Evolutionary conservation across 37 sponge, comb jelly and placozoan species (phyloP), one percentile per base, ranked within the genome.

Genomic region (Dysidea cf. avara): DNA sequence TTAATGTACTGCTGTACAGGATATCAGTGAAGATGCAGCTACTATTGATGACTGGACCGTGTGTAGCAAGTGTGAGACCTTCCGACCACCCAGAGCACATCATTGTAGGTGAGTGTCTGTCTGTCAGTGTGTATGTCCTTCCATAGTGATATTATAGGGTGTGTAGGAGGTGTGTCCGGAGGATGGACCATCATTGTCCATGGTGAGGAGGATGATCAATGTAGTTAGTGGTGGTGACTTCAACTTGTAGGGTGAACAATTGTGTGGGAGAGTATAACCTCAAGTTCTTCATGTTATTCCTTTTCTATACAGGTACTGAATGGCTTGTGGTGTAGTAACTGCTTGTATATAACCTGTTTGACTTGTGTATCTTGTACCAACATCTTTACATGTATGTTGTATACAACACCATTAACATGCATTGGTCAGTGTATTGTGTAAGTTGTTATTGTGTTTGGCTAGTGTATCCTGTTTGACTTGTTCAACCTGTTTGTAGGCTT

Each of bases 161-260:
- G 55, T 93, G 94, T 77, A 48, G 83, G 34, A 39, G 94, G 0
- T 93, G 94, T 74, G 87, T 93, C 29, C 70, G 86, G 67, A 67
- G 79, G 29, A 89, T 93, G 91, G 94, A 93, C 62, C 94, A 93
- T 69, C 94, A 93, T 64, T 93, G 94, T 68, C 94, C 94, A 16
- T 93, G 94, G 87, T 79, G 61, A 33, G 76, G 12, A 22, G 29
- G 24, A 1, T 18, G 37, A 55, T 7, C 2, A 32, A 56, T 2
- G 38, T 56, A 5, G 2, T 16, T 14, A n/a, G 11, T 3, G n/a
- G 25, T 69, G 49, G 26, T 24, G 39, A 46, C 20, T 47, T 22
- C 7, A 50, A 16, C 63, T 53, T 18, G 21, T 61, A 86, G 87
- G 94, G 76, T 89, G 20, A 89, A 89, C 56, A 89, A 89, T 64